Conservation (phyloP, 2,113 vertebrate species). For the Tichodroma muraria region DNA sequence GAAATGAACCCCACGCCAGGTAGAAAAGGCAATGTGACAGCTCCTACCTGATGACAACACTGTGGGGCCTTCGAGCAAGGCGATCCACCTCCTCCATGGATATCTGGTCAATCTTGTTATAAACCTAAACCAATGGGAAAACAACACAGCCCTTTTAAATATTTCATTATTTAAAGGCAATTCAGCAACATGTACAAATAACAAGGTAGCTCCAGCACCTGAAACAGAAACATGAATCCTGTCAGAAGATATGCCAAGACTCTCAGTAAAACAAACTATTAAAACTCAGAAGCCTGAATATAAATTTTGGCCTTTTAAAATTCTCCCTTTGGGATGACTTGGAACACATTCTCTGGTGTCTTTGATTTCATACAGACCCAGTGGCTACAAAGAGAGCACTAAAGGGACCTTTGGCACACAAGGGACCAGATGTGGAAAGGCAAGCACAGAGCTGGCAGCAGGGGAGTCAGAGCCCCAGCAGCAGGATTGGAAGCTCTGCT, state of each 20-base stretch:
- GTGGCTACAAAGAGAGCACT: background rate
- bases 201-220: background rate
- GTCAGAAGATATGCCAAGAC: background rate
- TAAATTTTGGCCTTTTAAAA: background rate
- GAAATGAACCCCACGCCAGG: background rate
- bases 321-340: background rate
- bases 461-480: fast-evolving
- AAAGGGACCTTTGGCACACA: background rate
- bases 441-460: background rate
- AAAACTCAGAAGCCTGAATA: background rate
- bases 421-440: background rate
- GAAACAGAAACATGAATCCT: background rate
- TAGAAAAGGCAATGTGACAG: fast-evolving
- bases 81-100: slow-evolving; percentile 97
- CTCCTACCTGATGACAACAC: slow-evolving; percentile 91
- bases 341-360: background rate
- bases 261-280: background rate
- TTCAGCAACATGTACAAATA: background rate
- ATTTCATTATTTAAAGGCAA: too few relatives aligned
- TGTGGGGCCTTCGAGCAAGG: slow-evolving; percentile 84
- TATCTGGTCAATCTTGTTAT: slow-evolving; percentile 99
- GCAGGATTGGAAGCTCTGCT: background rate
- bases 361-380: background rate
- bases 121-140: slow-evolving; percentile 77
- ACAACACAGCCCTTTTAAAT: background rate